Conservation (phyloP, 2,113 vertebrate genomes). For the Amazona guildingii region DNA sequence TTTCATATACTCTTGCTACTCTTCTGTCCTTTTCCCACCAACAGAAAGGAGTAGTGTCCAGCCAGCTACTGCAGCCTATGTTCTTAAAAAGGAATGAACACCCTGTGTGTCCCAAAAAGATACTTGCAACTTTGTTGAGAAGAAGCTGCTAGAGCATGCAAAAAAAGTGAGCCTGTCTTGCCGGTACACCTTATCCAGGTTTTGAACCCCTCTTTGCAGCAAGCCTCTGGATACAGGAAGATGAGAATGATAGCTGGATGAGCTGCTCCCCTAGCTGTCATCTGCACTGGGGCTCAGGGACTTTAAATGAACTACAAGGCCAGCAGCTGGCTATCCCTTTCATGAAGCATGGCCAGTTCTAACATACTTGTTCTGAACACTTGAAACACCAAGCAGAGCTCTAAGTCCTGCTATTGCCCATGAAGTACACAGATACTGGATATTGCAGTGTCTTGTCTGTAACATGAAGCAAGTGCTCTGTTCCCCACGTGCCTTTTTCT, state of each 20-base stretch:
- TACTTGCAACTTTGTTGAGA: background rate
- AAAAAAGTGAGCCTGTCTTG: background rate
- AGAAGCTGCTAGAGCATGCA: background rate
- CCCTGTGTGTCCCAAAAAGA: background rate
- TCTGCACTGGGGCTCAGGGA: background rate
- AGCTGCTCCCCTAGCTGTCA: background rate
- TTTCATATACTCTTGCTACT: background rate
- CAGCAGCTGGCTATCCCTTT: background rate
- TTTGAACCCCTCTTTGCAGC: background rate
- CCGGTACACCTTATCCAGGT: background rate
- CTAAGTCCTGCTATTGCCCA: rapidly evolving
- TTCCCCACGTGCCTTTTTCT: rapidly evolving
- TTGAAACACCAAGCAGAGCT: background rate
- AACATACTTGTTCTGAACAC: background rate
- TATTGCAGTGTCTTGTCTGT: background rate
- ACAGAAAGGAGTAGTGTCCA: background rate
- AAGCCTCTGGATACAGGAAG: background rate
- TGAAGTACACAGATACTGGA: background rate
- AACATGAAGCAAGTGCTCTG: rapidly evolving
- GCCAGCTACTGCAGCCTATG: background rate
- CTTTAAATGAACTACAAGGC: background rate
- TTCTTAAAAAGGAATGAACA: background rate
- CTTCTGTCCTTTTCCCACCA: background rate
- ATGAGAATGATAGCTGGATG: background rate
- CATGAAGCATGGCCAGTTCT: background rate